Evolutionary conservation across 2,113 vertebrate species (phyloP), one percentile per base, ranked within the genome.

Genomic region (Sphyrna mokarran): DNA sequence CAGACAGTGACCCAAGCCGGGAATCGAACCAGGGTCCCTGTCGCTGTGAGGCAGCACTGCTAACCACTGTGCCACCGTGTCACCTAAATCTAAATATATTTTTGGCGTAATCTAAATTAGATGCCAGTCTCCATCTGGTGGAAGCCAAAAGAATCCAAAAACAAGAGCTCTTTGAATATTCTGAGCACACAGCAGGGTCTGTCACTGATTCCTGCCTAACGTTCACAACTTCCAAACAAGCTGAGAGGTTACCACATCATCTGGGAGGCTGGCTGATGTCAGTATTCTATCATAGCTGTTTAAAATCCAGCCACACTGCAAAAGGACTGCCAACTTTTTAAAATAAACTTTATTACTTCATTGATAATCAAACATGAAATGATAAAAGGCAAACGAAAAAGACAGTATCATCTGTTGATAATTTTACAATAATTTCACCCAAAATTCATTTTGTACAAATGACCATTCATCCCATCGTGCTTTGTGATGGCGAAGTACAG

Each of bases 271-370:
- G 6, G 2, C 58, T 20, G 61, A 66, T 6, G 61, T 68, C 61
- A n/a, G 23, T 18, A 37, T 22, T 7, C 61, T 93, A 33, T 68
- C 63, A 93, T 66, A 29, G 22, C 89, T 37, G 20, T 66, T 93
- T 66, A 68, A 66, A 22, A 93, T 68, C 61, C 89, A 93, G n/a
- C 89, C 37, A 68, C 89, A 23, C 66, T 66, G 89, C 61, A 63
- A 93, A 43, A 66, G 33, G 87, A 33, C 61, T 93, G 61, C 1
- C 89, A 68, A n/a, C 89, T 61, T 66, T 93, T 93, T 93, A 37
- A 68, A 93, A 68, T 93, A 93, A 93, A 93, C 89, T 93, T 93
- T 93, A 93, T 93, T 66, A 93, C 89, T 37, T 40, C 33, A 68
- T 63, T 93, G 61, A 93, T 68, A 93, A 37, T 43, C 80, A 83